Conservation (phyloP, 2,888 invertebrate genomes). For the Scrobipalpa atriplicella region DNA sequence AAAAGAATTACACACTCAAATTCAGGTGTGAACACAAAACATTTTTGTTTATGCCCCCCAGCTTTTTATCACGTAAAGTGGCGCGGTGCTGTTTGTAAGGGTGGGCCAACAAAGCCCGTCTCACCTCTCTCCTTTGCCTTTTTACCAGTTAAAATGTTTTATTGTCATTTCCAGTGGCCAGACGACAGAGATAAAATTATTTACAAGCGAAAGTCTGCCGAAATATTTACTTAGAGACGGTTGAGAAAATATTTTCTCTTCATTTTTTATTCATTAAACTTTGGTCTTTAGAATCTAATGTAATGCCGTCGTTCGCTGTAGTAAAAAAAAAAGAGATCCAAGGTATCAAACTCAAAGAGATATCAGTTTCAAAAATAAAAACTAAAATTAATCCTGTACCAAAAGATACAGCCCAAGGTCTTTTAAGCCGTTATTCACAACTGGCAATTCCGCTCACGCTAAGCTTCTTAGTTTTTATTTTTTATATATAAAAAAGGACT, state of each 20-base stretch:
- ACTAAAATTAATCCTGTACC: background rate
- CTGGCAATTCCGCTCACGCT: constrained; percentile 19
- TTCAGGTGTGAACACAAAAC: constrained; percentile 9
- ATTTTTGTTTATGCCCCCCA: constrained; percentile 15
- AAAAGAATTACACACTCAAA: constrained; percentile 4
- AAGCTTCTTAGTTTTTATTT: constrained; percentile 29
- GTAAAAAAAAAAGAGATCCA: background rate
- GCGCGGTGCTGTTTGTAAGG: constrained; percentile 33
- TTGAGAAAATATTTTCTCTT: background rate
- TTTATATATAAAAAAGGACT: constrained; percentile 52
- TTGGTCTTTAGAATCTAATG: background rate
- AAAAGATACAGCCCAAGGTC: constrained; percentile 10
- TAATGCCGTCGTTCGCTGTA: background rate
- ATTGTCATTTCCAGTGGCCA: constrained; percentile 39
- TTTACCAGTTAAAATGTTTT: constrained; percentile 68
- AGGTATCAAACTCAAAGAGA: background rate
- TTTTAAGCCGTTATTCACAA: constrained; percentile 14
- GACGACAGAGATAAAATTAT: constrained; percentile 18
- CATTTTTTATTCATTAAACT: background rate
- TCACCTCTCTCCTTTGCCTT: constrained; percentile 69
- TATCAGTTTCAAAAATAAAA: constrained; percentile 12
- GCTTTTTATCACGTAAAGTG: constrained; percentile 18
- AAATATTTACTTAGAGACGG: constrained; percentile 10
- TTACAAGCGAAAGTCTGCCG: background rate
- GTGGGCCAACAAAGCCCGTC: constrained; percentile 59